phyloP scores from a whole-genome alignment of 2,888 invertebrate species.

The Tribolium freemani region DNA sequence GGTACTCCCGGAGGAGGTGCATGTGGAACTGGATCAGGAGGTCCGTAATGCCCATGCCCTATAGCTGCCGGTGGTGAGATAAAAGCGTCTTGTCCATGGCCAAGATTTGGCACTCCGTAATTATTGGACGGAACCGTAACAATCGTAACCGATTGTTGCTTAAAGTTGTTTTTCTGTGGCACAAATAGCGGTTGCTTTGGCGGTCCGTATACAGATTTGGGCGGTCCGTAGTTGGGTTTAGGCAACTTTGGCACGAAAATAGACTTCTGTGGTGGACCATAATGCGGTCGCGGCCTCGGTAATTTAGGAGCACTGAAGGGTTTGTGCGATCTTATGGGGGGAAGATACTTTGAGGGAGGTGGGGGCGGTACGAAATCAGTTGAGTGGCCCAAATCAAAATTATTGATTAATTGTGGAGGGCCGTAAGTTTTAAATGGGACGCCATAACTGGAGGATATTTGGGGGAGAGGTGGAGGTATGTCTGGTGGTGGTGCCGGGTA shows the following conservation, averaged over 20 bases:
- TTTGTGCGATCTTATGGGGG: constrained; percentile 53
- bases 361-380: constrained; percentile 38
- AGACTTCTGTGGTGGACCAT: constrained; percentile 67
- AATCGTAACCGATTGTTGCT: constrained; percentile 43
- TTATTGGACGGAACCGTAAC: constrained; percentile 32
- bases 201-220: constrained; percentile 58
- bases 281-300: constrained; percentile 66
- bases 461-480: constrained; percentile 64
- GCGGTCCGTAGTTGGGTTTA: constrained; percentile 64
- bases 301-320: constrained; percentile 51
- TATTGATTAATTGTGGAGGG: constrained; percentile 33
- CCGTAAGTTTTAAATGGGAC: constrained; percentile 46
- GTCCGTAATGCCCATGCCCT: constrained; percentile 69
- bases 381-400: constrained; percentile 1
- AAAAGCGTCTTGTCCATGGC: constrained; percentile 19
- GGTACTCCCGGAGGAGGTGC: constrained; percentile 78
- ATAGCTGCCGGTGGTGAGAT: not conserved
- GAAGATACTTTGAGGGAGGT: constrained; percentile 49
- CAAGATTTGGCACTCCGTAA: constrained; percentile 45
- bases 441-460: constrained; percentile 45
- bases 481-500: constrained; percentile 69
- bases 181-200: constrained; percentile 51
- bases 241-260: constrained; percentile 60
- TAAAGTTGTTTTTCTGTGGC: constrained; percentile 54
- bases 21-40: constrained; percentile 73